phyloP scores from a whole-genome alignment of 2,888 invertebrate genomes.

The Molorchus minor region DNA sequence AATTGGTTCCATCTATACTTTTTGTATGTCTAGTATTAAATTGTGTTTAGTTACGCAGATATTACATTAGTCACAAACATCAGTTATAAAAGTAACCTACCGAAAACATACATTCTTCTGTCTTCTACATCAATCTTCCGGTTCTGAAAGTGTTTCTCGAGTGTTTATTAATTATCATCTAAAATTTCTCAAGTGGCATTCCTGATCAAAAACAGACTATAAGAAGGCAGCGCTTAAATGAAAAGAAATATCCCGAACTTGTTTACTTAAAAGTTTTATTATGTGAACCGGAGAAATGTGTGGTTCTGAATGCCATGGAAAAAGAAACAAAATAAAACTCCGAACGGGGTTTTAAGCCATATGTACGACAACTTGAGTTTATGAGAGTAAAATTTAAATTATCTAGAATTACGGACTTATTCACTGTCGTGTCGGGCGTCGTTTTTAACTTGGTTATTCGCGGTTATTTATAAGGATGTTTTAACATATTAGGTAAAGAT shows the following conservation, averaged over 20 bases:
- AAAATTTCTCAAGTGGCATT: constrained; percentile 40
- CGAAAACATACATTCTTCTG: no score
- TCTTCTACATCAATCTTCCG: constrained; percentile 1
- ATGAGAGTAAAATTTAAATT: constrained; percentile 34
- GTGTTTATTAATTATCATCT: constrained; percentile 40
- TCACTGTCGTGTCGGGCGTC: not conserved
- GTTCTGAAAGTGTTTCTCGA: constrained; percentile 31
- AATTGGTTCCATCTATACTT: no score
- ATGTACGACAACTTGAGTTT: constrained; percentile 34
- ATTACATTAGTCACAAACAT: no score
- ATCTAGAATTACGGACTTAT: constrained; percentile 24
- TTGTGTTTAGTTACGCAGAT: no score
- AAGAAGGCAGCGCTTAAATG: constrained; percentile 24
- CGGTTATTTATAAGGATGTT: not conserved
- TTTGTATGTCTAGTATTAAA: no score
- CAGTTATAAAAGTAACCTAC: no score
- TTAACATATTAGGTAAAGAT: constrained; percentile 15
- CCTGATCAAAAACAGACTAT: constrained; percentile 39
- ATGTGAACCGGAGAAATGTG: constrained; percentile 42
- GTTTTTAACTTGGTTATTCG: constrained; percentile 7
- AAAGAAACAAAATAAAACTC: constrained; percentile 25
- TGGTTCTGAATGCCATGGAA: constrained; percentile 26
- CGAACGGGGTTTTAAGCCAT: constrained; percentile 33
- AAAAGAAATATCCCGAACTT: constrained; percentile 34
- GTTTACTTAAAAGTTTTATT: constrained; percentile 43